Conservation (phyloP, 2,797 vertebrate species). For the Poecilia gillii region DNA sequence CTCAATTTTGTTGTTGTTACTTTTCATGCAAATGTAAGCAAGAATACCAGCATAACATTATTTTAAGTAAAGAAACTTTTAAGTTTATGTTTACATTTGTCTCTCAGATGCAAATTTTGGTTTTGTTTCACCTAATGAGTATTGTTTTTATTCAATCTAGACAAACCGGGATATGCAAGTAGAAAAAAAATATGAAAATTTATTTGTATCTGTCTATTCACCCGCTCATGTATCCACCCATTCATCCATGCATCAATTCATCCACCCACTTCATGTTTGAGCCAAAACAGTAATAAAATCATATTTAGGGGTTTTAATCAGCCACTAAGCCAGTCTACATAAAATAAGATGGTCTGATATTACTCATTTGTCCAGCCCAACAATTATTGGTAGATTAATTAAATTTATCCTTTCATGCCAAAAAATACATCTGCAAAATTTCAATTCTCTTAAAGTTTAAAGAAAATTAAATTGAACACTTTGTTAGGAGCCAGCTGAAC, state of each 20-base stretch:
- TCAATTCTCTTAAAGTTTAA: background rate
- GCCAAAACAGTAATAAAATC: background rate
- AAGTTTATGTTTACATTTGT: background rate
- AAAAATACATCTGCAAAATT: conserved; percentile 4
- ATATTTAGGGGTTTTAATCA: background rate
- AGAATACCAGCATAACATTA: background rate
- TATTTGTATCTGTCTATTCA: background rate
- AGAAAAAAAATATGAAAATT: background rate
- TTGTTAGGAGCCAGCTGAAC: background rate
- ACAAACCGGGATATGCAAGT: background rate
- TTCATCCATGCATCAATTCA: background rate
- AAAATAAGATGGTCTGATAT: background rate
- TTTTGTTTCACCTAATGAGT: background rate
- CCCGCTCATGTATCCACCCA: background rate
- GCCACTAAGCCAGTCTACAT: background rate
- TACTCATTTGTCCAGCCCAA: background rate
- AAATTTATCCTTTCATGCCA: background rate
- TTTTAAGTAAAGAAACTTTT: background rate
- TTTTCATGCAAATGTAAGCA: background rate
- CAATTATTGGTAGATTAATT: background rate
- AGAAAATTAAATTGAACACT: background rate
- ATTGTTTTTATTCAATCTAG: background rate
- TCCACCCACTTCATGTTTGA: background rate
- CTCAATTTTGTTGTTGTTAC: background rate
- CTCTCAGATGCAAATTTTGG: background rate